Base-by-base conservation (phyloP, 2,113 vertebrate genomes). In the Prochilodus magdalenae region DNA sequence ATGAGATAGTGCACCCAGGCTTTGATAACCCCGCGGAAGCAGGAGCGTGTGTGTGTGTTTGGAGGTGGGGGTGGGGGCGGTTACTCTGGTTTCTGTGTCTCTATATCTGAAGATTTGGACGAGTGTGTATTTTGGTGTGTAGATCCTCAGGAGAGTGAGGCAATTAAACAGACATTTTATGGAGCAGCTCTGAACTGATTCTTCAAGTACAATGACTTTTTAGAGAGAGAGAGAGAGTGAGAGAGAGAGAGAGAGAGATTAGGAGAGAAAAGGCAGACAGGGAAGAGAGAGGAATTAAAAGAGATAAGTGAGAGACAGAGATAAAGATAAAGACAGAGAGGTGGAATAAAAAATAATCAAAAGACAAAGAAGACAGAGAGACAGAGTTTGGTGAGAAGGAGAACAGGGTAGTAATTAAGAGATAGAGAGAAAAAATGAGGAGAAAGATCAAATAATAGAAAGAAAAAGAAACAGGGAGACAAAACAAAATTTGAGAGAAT, bases 1-100 rank as follows among this genome's bases (percentile, higher is more conserved):
- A 29, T 8, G 75, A 82, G 80, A 83, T 75, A 73, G 57, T 51
- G 66, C 75, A 73, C 44, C 55, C 15, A 15, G 26, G 71, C 75
- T 75, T 78, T 73, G 30, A 78, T 73, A 74, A 84, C 63, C 62
- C 57, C 13, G 71, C 24, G 33, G 57, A 77, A 51, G 24, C 16
- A 55, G 44, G 24, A 0, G n/a, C 53, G 55, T 62, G 78, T 53
- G 57, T 63, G n/a, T 44, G n/a, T n/a, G n/a, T n/a, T n/a, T n/a
- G n/a, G n/a, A n/a, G n/a, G n/a, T n/a, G n/a, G n/a, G n/a, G 12
- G n/a, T 57, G 51, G 73, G 29, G 4, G 20, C 36, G 73, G 33
- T 12, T 36, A 18, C 27, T 15, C 18, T 29, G 26, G 27, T 73
- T 73, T 26, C 13, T 53, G 27, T 74, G 15, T 57, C 20, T 18